phyloP scores from a whole-genome alignment of 2,888 invertebrate genomes.

The Eurytoma adleriae region DNA sequence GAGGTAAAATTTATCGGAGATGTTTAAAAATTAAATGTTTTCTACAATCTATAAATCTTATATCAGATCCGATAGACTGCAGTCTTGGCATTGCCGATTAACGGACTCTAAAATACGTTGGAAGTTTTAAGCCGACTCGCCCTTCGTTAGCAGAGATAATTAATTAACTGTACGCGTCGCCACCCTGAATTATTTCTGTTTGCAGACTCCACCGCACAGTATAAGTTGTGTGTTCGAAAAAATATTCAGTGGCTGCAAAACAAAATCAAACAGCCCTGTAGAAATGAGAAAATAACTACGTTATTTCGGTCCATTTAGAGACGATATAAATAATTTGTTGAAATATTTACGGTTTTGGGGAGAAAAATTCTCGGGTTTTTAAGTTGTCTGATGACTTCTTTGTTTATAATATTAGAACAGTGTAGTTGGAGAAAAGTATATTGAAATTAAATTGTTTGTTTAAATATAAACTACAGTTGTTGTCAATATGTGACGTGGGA shows the following conservation, averaged over 20 bases:
- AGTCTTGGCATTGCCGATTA: constrained; percentile 32
- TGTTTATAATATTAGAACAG: no score
- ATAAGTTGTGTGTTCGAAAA: background rate
- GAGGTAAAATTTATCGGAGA: no score
- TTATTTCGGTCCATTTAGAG: constrained; percentile 32
- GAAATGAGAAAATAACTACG: constrained; percentile 25
- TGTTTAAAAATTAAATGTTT: no score
- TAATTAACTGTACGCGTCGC: constrained; percentile 63
- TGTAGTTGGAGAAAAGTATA: no score
- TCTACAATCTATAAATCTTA: no score
- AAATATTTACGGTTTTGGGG: constrained; percentile 60
- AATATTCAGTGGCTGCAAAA: constrained; percentile 32
- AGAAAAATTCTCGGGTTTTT: no score
- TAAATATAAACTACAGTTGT: no score
- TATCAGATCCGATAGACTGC: no score
- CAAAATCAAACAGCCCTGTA: constrained; percentile 13
- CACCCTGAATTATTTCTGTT: constrained; percentile 65
- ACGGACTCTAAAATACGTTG: constrained; percentile 38
- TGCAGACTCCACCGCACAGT: background rate
- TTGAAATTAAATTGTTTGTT: no score
- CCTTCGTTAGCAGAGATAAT: constrained; percentile 65
- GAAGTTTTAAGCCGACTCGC: constrained; percentile 65
- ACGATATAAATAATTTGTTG: constrained; percentile 65
- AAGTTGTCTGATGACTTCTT: no score
- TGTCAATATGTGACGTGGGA: no score